Conservation (phyloP, 2,888 invertebrate genomes). For the Pyrocoelia pectoralis region DNA sequence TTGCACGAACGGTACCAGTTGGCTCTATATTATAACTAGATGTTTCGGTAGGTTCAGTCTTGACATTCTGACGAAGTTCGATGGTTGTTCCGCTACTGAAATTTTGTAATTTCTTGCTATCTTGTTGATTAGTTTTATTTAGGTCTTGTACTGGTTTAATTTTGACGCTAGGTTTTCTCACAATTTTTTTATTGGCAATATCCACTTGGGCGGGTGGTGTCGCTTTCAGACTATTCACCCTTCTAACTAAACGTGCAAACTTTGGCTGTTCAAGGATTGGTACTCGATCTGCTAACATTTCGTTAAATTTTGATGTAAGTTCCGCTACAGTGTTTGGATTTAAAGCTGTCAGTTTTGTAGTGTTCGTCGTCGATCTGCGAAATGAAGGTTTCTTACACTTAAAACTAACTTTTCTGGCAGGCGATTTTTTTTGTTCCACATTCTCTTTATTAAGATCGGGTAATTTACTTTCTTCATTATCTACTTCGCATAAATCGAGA, state of each 20-base stretch:
- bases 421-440: slow-evolving; percentile 48
- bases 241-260: slow-evolving; percentile 61
- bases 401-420: slow-evolving; percentile 68
- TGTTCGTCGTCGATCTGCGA: slow-evolving; percentile 59
- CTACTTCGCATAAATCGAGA: slow-evolving; percentile 40
- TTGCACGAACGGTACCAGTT: slow-evolving; percentile 48
- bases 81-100: slow-evolving; percentile 31
- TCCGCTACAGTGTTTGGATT: slow-evolving; percentile 70
- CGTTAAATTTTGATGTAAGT: slow-evolving; percentile 74
- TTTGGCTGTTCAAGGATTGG: slow-evolving; percentile 64
- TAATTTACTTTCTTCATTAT: slow-evolving; percentile 30
- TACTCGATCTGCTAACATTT: slow-evolving; percentile 64
- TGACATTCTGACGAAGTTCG: slow-evolving; percentile 13
- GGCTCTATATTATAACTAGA: background rate
- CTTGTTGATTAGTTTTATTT: slow-evolving; percentile 37
- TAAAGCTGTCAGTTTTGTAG: slow-evolving; percentile 60
- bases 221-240: slow-evolving; percentile 54
- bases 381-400: slow-evolving; percentile 65
- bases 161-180: slow-evolving; percentile 60
- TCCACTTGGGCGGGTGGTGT: slow-evolving; percentile 45
- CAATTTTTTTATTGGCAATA: slow-evolving; percentile 58
- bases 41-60: too few relatives aligned
- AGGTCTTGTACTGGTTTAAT: slow-evolving; percentile 57
- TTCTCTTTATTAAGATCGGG: slow-evolving; percentile 23
- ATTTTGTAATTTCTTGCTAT: slow-evolving; percentile 41